Conservation (phyloP, 2,888 invertebrate genomes). For the Halocaridina rubra region DNA sequence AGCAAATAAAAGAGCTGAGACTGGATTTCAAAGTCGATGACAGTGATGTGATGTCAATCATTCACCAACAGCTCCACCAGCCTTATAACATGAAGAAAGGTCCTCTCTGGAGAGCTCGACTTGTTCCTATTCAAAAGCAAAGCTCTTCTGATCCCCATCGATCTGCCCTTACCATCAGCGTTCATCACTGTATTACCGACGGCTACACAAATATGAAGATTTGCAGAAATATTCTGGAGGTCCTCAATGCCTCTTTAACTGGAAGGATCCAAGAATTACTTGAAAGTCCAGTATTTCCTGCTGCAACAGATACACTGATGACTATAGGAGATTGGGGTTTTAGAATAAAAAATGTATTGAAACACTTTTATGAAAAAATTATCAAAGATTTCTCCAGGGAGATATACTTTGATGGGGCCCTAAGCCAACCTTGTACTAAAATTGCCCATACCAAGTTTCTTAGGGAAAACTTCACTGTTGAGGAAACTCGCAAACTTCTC, state of each 20-base stretch:
- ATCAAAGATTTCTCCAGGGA: slow-evolving; percentile 26
- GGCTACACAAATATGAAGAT: slow-evolving; percentile 47
- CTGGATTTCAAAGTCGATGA: slow-evolving; percentile 16
- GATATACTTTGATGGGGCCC: background rate
- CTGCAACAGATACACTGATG: background rate
- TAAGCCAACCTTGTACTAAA: slow-evolving; percentile 11
- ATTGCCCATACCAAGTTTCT: background rate
- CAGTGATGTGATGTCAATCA: background rate
- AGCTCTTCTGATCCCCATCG: background rate
- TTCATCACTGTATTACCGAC: slow-evolving; percentile 45
- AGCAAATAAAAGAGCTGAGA: background rate
- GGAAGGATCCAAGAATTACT: background rate
- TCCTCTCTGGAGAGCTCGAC: slow-evolving; percentile 20
- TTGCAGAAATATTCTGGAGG: slow-evolving; percentile 36
- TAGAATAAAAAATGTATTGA: background rate
- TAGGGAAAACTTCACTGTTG: slow-evolving; percentile 13
- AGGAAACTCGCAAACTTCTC: slow-evolving; percentile 13
- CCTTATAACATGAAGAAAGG: slow-evolving; percentile 15
- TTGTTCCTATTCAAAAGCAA: no score
- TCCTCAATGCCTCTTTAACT: slow-evolving; percentile 31
- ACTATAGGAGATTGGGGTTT: background rate
- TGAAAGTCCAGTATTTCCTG: background rate
- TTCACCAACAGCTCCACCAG: background rate
- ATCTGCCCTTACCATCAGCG: slow-evolving; percentile 21
- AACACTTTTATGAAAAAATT: background rate